phyloP scores from a whole-genome alignment of 2,888 invertebrate species.

The Cabera pusaria region DNA sequence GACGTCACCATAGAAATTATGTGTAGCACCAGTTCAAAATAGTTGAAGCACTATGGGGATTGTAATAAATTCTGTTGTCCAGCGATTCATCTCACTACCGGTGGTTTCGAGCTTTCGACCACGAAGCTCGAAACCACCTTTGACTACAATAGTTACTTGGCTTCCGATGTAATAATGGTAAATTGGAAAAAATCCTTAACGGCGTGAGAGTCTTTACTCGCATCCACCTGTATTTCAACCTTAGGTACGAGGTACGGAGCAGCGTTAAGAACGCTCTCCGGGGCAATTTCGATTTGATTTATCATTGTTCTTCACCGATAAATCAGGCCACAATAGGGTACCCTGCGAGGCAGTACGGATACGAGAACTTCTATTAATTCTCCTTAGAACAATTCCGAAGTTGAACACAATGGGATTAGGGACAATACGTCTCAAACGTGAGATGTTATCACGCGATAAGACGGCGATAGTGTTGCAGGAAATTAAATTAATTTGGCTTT shows the following conservation, averaged over 20 bases:
- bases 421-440: conserved; percentile 75
- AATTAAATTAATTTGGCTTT: conserved; percentile 30
- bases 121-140: too few species aligned
- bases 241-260: conserved; percentile 16
- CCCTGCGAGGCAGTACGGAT: conserved; percentile 44
- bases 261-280: conserved; percentile 51
- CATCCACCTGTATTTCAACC: conserved; percentile 1
- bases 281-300: conserved; percentile 80
- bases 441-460: conserved; percentile 65
- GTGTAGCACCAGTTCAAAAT: too few species aligned
- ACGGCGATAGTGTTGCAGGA: conserved; percentile 31
- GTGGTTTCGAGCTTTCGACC: too few species aligned
- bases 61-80: too few species aligned
- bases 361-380: conserved; percentile 77
- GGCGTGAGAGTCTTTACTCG: conserved; percentile 4
- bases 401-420: conserved; percentile 69
- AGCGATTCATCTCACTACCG: too few species aligned
- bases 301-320: conserved; percentile 80
- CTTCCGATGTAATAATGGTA: too few species aligned
- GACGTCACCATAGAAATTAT: too few species aligned
- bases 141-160: too few species aligned
- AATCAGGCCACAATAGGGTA: conserved; percentile 74
- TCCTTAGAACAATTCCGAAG: conserved; percentile 74
- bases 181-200: too few species aligned
- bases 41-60: too few species aligned